Conservation (phyloP, 23 tunicate genomes). For the Halocynthia aurantium region DNA sequence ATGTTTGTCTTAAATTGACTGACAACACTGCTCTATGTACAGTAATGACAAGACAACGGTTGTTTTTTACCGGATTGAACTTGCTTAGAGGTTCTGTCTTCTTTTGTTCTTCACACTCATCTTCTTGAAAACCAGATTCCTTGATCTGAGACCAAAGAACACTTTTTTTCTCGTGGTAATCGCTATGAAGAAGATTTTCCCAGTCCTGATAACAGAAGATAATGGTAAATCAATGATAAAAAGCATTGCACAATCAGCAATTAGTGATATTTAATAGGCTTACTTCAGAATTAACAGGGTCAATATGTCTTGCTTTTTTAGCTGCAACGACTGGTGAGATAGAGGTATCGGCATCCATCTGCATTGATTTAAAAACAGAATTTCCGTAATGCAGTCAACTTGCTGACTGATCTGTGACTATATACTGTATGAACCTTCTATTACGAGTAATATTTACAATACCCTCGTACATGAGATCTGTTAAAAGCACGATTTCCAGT, state of each 20-base stretch:
- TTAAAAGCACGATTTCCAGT: no score
- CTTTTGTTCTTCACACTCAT: neutral
- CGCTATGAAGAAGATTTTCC: slow-evolving; percentile 56
- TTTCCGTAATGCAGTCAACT: no score
- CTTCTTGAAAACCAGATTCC: neutral
- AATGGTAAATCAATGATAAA: neutral
- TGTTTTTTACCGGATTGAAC: neutral
- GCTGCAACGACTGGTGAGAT: slow-evolving; percentile 80
- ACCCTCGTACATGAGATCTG: no score
- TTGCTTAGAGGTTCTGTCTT: neutral
- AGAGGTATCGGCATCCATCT: slow-evolving; percentile 56
- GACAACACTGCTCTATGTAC: neutral
- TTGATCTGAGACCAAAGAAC: neutral
- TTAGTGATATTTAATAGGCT: neutral
- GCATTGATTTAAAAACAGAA: neutral
- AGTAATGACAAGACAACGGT: neutral
- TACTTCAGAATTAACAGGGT: slow-evolving; percentile 6
- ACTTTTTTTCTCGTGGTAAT: slow-evolving; percentile 18
- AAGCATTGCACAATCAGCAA: neutral
- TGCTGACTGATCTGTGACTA: no score
- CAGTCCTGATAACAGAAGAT: slow-evolving; percentile 43
- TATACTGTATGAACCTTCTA: no score
- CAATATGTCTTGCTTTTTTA: slow-evolving; percentile 51
- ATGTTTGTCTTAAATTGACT: neutral
- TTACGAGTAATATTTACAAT: no score